Conservation (phyloP, 2,888 invertebrate genomes). For the Troides helena region DNA sequence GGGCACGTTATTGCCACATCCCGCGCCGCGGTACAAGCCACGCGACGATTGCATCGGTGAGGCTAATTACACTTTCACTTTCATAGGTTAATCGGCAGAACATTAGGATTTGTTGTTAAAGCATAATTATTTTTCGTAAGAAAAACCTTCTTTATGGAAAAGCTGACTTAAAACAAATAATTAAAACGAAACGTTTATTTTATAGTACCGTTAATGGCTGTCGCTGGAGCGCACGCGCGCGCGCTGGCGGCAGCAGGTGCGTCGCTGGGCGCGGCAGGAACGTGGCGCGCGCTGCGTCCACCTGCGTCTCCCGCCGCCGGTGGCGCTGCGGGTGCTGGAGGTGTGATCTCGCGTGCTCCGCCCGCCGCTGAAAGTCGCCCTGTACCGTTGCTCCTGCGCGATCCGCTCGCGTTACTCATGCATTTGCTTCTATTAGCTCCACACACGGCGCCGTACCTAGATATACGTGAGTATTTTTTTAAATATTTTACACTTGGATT, state of each 20-base stretch:
- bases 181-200: not conserved
- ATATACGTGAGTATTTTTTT: constrained; percentile 84
- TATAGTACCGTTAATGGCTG: constrained; percentile 92
- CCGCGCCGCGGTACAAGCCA: constrained; percentile 84
- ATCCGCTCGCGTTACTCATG: constrained; percentile 91
- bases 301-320: constrained; percentile 32
- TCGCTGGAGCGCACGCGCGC: constrained; percentile 91
- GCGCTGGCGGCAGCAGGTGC: constrained; percentile 74
- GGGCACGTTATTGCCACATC: constrained; percentile 82
- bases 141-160: no score
- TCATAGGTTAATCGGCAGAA: not conserved
- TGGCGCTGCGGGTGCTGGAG: constrained; percentile 12
- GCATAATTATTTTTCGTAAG: not conserved
- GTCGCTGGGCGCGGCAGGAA: constrained; percentile 47
- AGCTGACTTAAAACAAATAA: no score
- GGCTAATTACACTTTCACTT: not conserved
- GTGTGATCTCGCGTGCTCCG: constrained; percentile 30
- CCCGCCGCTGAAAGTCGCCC: constrained; percentile 45
- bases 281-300: constrained; percentile 47
- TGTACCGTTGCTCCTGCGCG: constrained; percentile 91
- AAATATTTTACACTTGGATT: no score
- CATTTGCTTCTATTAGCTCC: constrained; percentile 93
- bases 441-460: constrained; percentile 83
- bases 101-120: not conserved
- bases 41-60: constrained; percentile 89